Evolutionary conservation across 1,140 invertebrate genomes (phyloP).

Genomic region (Harlomillsia oculata): DNA sequence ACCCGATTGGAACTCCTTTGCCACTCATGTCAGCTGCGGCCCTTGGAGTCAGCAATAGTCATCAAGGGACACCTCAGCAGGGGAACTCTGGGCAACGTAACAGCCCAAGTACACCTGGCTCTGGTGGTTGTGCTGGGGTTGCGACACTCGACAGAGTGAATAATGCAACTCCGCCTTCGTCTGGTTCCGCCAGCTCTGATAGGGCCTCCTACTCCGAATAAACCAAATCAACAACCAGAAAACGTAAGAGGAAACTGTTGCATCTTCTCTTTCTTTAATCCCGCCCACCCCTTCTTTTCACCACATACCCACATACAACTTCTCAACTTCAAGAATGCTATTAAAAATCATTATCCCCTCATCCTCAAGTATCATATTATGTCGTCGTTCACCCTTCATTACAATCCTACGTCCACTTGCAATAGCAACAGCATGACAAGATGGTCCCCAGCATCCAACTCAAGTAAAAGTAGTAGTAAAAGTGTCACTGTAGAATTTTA

Average conservation of each 20-base stretch:
- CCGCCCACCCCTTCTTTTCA: background rate
- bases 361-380: no score
- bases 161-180: slow-evolving; percentile 33
- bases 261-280: no score
- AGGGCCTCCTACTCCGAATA: slow-evolving; percentile 35
- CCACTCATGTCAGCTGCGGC: slow-evolving; percentile 26
- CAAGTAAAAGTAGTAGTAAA: no score
- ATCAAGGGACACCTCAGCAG: slow-evolving; percentile 1
- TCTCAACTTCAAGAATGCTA: no score
- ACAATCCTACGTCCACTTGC: no score
- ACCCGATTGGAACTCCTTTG: slow-evolving; percentile 5
- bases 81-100: slow-evolving; percentile 4
- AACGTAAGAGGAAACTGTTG: no score
- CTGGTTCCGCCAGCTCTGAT: slow-evolving; percentile 36
- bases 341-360: no score
- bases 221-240: background rate
- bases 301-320: no score
- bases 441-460: no score
- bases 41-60: background rate
- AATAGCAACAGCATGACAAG: no score
- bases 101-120: slow-evolving; percentile 12
- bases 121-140: slow-evolving; percentile 3
- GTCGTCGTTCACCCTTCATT: no score
- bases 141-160: slow-evolving; percentile 19
- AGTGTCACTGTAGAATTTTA: no score